Percentiles rank a stretch among this genome's conserved stretches.
These are phyloP conservation scores for Amphilophus citrinellus DNA, from an alignment of 2,113 vertebrate species.

Conservation along the genomic window DNA sequence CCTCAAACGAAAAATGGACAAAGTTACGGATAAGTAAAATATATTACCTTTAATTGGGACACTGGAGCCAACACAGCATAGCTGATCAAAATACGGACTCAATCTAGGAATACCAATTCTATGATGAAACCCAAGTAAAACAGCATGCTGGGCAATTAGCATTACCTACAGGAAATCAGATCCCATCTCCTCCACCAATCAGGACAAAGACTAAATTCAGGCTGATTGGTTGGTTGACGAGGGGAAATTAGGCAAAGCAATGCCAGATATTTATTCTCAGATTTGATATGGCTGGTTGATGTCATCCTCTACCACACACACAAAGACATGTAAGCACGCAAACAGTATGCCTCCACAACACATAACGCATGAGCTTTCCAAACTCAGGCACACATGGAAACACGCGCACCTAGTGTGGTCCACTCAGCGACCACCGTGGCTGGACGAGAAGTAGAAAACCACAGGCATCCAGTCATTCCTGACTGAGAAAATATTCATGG, in stretches of 20 bases:
- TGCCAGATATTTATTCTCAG: constrained; percentile 64
- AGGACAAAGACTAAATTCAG: constrained; percentile 46
- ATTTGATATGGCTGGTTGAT: constrained; percentile 68
- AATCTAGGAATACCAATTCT: constrained; percentile 46
- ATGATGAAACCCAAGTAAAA: constrained; percentile 54
- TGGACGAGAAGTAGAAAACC: constrained; percentile 61
- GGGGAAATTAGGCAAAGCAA: constrained; percentile 75
- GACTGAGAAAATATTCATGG: constrained; percentile 48
- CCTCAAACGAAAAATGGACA: background rate
- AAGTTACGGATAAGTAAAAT: background rate
- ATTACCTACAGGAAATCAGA: constrained; percentile 65
- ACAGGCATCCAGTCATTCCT: constrained; percentile 52
- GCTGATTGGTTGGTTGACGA: constrained; percentile 68
- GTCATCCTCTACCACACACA: constrained; percentile 33
- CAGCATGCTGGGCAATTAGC: constrained; percentile 70
- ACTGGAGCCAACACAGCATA: background rate
- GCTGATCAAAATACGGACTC: background rate
- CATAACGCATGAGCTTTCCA: background rate
- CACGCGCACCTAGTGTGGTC: constrained; percentile 69
- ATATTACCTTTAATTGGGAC: background rate
- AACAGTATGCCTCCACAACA: background rate
- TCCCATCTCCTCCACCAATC: constrained; percentile 60
- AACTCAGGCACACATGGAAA: constrained; percentile 41
- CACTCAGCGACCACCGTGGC: constrained; percentile 69
- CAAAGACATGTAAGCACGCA: background rate